Conservation (phyloP, 30 jellyfish, hydroid and myxozoan genomes). For the Aurelia sp. region DNA sequence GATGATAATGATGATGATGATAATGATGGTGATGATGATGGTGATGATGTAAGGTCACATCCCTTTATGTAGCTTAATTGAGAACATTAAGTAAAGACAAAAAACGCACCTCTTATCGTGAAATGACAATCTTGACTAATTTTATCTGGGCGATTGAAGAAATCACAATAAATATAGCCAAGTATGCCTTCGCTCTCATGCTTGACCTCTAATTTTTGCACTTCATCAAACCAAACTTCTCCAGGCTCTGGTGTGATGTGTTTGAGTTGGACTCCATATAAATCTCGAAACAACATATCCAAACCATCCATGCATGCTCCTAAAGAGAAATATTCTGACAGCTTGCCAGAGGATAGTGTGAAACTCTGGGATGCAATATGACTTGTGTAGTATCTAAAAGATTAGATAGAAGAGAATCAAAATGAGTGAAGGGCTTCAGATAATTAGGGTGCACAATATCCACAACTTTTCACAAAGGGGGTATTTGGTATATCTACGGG, state of each 20-base stretch:
- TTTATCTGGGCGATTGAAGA: slow-evolving; percentile 82
- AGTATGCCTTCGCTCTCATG: slow-evolving; percentile 88
- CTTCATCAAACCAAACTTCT: slow-evolving; percentile 94
- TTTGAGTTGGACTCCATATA: slow-evolving; percentile 76
- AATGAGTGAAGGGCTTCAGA: no score
- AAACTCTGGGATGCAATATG: slow-evolving; percentile 63
- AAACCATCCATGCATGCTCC: slow-evolving; percentile 98
- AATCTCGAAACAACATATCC: slow-evolving; percentile 56
- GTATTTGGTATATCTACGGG: no score
- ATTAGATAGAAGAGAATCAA: no score
- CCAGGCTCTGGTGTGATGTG: slow-evolving; percentile 75
- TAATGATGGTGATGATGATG: no score
- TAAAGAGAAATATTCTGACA: slow-evolving; percentile 80
- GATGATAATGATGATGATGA: no score
- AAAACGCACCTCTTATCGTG: slow-evolving; percentile 81
- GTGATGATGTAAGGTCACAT: no score
- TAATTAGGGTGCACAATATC: no score
- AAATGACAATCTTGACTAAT: slow-evolving; percentile 90
- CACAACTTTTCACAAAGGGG: no score
- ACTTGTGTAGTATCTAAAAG: slow-evolving; percentile 71
- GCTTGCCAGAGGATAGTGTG: slow-evolving; percentile 62
- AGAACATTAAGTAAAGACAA: no score
- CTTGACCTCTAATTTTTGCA: slow-evolving; percentile 79
- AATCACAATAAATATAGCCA: slow-evolving; percentile 93
- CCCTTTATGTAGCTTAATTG: no score